Conservation (phyloP, 2,888 invertebrate genomes). For the Nephrotoma appendiculata region DNA sequence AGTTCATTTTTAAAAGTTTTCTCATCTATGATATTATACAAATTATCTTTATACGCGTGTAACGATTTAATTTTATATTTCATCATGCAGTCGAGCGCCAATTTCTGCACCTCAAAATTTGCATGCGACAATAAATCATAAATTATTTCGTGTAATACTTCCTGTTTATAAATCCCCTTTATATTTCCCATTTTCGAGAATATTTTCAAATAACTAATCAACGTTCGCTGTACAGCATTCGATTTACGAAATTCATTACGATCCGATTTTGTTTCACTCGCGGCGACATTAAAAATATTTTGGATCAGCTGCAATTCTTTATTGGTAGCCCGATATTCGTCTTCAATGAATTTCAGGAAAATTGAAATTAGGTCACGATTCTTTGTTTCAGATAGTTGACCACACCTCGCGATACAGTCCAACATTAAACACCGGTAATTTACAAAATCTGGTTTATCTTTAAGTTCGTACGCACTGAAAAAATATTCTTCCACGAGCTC, state of each 20-base stretch:
- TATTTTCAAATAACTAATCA: conserved; percentile 56
- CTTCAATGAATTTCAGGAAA: conserved; percentile 57
- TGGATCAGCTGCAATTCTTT: conserved; percentile 40
- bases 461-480: background rate
- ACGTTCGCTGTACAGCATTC: conserved; percentile 18
- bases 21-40: conserved; percentile 71
- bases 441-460: conserved; percentile 49
- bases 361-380: conserved; percentile 66
- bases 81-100: conserved; percentile 72
- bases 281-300: conserved; percentile 36
- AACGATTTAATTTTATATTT: conserved; percentile 72
- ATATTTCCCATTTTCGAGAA: conserved; percentile 72
- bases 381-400: conserved; percentile 61
- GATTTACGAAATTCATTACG: conserved; percentile 25
- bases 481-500: conserved; percentile 5
- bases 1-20: conserved; percentile 78
- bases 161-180: conserved; percentile 59
- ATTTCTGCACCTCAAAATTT: conserved; percentile 66
- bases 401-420: conserved; percentile 59
- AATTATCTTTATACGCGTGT: conserved; percentile 61
- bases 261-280: conserved; percentile 23
- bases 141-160: conserved; percentile 58
- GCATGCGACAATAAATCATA: conserved; percentile 67
- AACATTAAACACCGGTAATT: conserved; percentile 72
- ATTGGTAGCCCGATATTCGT: conserved; percentile 45